phyloP scores from a whole-genome alignment of 2,888 invertebrate genomes.

The Drosophila anceps region DNA sequence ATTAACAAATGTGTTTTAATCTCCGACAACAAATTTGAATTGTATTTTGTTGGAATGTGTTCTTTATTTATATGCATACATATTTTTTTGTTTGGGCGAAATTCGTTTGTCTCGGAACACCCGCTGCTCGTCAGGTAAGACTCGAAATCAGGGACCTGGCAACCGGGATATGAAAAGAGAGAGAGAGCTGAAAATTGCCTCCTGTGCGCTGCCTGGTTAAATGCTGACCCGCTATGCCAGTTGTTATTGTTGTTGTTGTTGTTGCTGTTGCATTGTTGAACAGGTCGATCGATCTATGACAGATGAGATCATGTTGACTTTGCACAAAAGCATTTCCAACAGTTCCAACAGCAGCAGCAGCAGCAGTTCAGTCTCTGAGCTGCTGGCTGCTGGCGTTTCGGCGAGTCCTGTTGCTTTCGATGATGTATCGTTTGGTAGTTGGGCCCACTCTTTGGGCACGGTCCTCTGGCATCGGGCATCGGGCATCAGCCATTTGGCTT shows the following conservation, averaged over 20 bases:
- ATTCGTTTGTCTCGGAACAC: slow-evolving; percentile 71
- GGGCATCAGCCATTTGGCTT: slow-evolving; percentile 53
- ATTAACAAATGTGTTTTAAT: slow-evolving; percentile 83
- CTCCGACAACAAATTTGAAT: slow-evolving; percentile 81
- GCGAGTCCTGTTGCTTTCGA: slow-evolving; percentile 79
- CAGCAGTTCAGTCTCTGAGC: slow-evolving; percentile 17
- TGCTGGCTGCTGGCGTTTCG: slow-evolving; percentile 54
- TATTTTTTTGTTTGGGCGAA: slow-evolving; percentile 56
- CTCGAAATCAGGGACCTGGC: slow-evolving; percentile 12
- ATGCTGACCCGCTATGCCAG: slow-evolving; percentile 51
- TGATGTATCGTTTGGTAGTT: slow-evolving; percentile 78
- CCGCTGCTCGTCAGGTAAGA: slow-evolving; percentile 81
- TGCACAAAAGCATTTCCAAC: slow-evolving; percentile 56
- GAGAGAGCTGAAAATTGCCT: slow-evolving; percentile 28
- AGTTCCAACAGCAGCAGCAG: slow-evolving; percentile 20
- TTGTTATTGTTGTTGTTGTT: slow-evolving; percentile 37
- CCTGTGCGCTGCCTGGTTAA: slow-evolving; percentile 56
- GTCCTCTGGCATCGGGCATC: slow-evolving; percentile 4
- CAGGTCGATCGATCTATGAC: slow-evolving; percentile 85
- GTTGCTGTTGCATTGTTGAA: slow-evolving; percentile 66
- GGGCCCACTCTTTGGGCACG: slow-evolving; percentile 23
- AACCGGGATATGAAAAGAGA: slow-evolving; percentile 12
- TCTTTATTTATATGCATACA: slow-evolving; percentile 12
- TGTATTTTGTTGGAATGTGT: slow-evolving; percentile 60
- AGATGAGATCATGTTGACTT: slow-evolving; percentile 84